Percentiles rank a stretch among this genome's conserved stretches.
phyloP scores from a whole-genome alignment of 2,888 invertebrate species.

The Dione juno region DNA sequence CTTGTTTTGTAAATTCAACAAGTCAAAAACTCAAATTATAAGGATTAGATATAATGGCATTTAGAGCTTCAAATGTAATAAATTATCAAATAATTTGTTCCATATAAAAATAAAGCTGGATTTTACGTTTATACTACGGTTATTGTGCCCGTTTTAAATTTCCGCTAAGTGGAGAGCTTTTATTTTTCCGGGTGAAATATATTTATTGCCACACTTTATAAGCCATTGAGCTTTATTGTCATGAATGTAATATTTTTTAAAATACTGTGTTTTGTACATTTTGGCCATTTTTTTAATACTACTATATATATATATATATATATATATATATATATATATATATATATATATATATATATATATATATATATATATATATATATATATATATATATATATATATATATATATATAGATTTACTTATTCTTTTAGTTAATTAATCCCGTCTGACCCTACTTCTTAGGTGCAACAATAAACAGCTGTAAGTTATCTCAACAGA shows the following conservation, averaged over 20 bases:
- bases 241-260: constrained; percentile 2
- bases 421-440: neutral
- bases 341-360: no score
- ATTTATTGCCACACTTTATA: constrained; percentile 12
- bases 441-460: neutral
- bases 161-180: constrained; percentile 11
- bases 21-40: neutral
- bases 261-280: neutral
- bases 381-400: no score
- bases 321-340: no score
- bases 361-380: no score
- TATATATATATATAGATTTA: no score
- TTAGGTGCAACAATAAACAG: constrained; percentile 13
- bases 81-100: neutral
- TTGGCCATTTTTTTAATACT: no score
- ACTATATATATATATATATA: no score
- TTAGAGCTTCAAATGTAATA: neutral
- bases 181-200: constrained; percentile 13
- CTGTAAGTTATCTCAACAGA: constrained; percentile 17
- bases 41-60: neutral
- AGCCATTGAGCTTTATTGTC: constrained; percentile 17
- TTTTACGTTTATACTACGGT: neutral
- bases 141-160: neutral
- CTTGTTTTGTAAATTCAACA: no score
- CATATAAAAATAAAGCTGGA: neutral